Base-by-base conservation (phyloP, 2,113 vertebrate species). In the Chaetorhynchus papuensis region DNA sequence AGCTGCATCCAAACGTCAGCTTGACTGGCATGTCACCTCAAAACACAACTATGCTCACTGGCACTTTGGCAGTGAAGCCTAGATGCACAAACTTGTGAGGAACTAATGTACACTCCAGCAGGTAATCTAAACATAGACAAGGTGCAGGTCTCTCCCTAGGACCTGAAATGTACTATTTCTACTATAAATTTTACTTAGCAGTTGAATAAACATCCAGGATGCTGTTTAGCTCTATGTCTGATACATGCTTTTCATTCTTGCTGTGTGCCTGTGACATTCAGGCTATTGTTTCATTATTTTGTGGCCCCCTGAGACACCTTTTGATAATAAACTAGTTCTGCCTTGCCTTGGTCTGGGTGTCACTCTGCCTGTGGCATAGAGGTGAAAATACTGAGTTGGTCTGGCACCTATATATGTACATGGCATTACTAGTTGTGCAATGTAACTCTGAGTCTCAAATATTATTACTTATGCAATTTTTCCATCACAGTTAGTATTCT, bases 401-500 rank as follows among this genome's bases (percentile, higher is more conserved):
- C 59, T 16, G 3, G 42, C 56, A 70, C 60, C 52, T 87, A 35
- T 45, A 35, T 10, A 63, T 83, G 54, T 42, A 74, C 27, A 42
- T 2, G 0, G 8, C 54, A 39, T 83, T 74, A 77, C 24, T 54
- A 81, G 33, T 41, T 66, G 49, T 81, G 53, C 59, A 35, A 71
- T 78, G 21, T 42, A 89, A 83, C 52, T 74, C 60, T 44, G 19
- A 28, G 72, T 68, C 89, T 92, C 72, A 89, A 59, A 52, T 92
- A 57, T 53, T 76, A 53, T 59, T 72, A 75, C 69, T 89, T 87
- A 82, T 17, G n/a, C 21, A 41, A 69, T 91, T 94, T 95, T 97
- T 94, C 91, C 89, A 78, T 75, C 72, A 70, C 86, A 89, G 86
- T 70, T 89, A 78, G 63, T 81, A 66, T 81, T 88, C 39, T 90